Evolutionary conservation across 2,888 invertebrate genomes (phyloP), one percentile per base, ranked within the genome.

Genomic region (Nebria salina): DNA sequence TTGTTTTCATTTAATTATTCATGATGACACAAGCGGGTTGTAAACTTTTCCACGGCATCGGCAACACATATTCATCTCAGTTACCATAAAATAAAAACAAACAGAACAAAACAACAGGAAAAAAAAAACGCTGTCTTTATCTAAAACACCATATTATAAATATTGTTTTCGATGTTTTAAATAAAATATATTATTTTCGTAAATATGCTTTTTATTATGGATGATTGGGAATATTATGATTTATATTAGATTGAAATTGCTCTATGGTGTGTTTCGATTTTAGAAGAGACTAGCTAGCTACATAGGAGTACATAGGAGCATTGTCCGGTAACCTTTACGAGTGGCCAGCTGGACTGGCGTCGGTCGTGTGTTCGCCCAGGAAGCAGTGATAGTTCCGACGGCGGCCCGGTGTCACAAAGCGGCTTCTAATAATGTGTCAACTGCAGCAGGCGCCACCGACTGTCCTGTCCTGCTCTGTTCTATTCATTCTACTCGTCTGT

Each of bases 381-480:
- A 79, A 79, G 54, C 54, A 54, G 75, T 43, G 75, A 79, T 79
- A 79, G 78, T 73, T 77, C 72, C 26, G 78, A 41, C 54, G 78
- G 72, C 72, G 34, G 64, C 34, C 34, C 79, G 68, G 75, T 42
- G 73, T 66, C 79, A 79, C 79, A 79, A 79, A 79, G 79, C 73
- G 65, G 75, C 75, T 74, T 79, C 79, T 79, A 79, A 79, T 79
- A 79, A 79, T 79, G 79, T 79, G 79, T 79, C 79, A 79, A 79
- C 74, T 79, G 79, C 79, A 79, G 79, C 79, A 75, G 79, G 43
- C 15, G 54, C 79, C 65, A 25, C 72, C 13, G 42, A 41, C 73
- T 20, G 15, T 34, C 42, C 42, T 41, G n/a, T 72, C 25, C 20
- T 34, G 25, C 7, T 41, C 72, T 34, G n/a, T 26, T 15, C 72